Evolutionary conservation across 2,113 vertebrate species (phyloP).

Genomic region (Toxotes jaculatrix): DNA sequence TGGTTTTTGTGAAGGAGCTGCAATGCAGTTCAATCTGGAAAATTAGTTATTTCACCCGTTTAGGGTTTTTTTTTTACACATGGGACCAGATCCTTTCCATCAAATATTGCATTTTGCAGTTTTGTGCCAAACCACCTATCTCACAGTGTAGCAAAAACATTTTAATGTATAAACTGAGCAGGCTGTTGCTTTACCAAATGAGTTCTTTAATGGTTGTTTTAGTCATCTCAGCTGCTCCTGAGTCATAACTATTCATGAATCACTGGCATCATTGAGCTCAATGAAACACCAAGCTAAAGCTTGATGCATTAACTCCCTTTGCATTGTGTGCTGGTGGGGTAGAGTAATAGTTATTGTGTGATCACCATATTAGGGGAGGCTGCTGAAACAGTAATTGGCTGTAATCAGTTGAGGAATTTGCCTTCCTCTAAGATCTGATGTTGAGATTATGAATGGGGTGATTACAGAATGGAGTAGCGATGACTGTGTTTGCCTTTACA

Average conservation of each 20-base stretch:
- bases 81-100: background rate
- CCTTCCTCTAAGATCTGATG: background rate
- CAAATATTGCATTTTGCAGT: background rate
- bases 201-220: background rate
- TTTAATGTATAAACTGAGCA: background rate
- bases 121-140: background rate
- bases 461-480: conserved; percentile 1
- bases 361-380: background rate
- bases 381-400: conserved; percentile 11
- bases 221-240: background rate
- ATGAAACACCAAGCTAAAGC: conserved; percentile 7
- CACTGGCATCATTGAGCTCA: conserved; percentile 16
- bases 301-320: conserved; percentile 16
- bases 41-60: background rate
- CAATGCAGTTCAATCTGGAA: conserved; percentile 59
- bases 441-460: conserved; percentile 9
- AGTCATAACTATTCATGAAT: conserved; percentile 41
- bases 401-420: background rate
- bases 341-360: conserved; percentile 22
- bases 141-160: background rate
- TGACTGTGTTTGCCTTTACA: background rate
- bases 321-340: conserved; percentile 8
- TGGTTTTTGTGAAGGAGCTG: conserved; percentile 36
- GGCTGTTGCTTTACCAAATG: background rate
- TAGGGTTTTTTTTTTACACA: background rate